Base-by-base conservation (phyloP, 1,140 invertebrate species). In the Sinella curviseta region DNA sequence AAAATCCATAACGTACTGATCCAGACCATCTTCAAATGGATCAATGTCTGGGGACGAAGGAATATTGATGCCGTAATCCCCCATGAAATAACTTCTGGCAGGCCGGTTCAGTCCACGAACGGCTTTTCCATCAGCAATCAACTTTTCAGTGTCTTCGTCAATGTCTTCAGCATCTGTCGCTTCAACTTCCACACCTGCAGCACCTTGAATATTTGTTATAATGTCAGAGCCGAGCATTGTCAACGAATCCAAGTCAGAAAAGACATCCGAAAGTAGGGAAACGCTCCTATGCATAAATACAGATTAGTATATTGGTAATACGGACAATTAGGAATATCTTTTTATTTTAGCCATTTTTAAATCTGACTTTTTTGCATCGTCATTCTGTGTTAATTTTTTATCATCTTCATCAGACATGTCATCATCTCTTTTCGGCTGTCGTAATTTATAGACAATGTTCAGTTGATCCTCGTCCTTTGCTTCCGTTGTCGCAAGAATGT, bases 1-100 rank as follows among this genome's bases (percentile, higher is more conserved):
- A 35, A 77, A 82, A n/a, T 82, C 82, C 65, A 78, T 78, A 30
- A 82, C 77, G 39, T 78, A 55, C n/a, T 79, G 57, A 28, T 80
- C 79, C 16, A 48, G 65, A 16, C 60, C 79, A 54, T 79, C 76
- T 24, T 80, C 79, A 73, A 77, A 82, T 30, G 79, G 60, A 34
- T 82, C 79, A 74, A 79, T 74, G 70, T 82, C 82, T 20, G 82
- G 82, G 74, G 74, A 80, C 4, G 31, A 67, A 1, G 79, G 57
- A 57, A 31, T 17, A 74, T 34, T 36, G 12, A 34, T 31, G 34
- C 70, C 70, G 26, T 74, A 74, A 24, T 74, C 70, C 14, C 70
- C 70, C 26, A 34, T 16, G 31, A 74, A 34, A 24, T 74, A 34
- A 26, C 70, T 74, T 16, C 70, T 12, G 8, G 26, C 34, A 14